Evolutionary conservation across 2,797 vertebrate genomes (phyloP), one percentile per base, ranked within the genome.

Genomic region (Mallotus villosus): DNA sequence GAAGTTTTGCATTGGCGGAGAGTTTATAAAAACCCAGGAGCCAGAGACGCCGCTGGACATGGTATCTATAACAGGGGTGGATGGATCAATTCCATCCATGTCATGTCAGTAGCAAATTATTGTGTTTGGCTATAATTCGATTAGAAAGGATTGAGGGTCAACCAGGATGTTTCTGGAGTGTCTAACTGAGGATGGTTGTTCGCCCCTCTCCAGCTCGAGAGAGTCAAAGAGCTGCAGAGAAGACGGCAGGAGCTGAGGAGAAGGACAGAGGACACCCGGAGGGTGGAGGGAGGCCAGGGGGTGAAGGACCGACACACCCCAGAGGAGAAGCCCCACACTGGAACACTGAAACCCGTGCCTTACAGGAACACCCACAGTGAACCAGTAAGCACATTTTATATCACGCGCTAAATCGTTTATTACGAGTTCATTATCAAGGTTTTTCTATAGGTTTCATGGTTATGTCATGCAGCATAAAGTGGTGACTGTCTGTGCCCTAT

Each of bases 1-100:
- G n/a, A 86, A 80, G 73, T 88, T 88, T 65, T 87, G 85, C 57
- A 86, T 88, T 63, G 87, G 85, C 32, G 73, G 63, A 57, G 70
- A 79, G 67, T 24, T 78, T 57, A 78, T 67, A 51, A 75, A 55
- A 68, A 49, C 61, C n/a, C 72, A 70, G 34, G 67, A 74, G 60
- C 72, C 70, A 5, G 79, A 72, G 37, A 82, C 76, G 1, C 75
- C 79, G 5, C 55, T 75, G 53, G 72, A 78, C n/a, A 58, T 81
- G 81, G 83, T 83, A 80, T 41, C 37, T 41, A 41, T 41, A 12
- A 46, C 3, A 46, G 41, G 11, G 2, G 12, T 1, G 11, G 41
- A 12, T n/a, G n/a, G 9, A 46, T 46, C 41, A 59, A 59, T 21
- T 59, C 2, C 21, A 46, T 46, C 41, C 24, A 59, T 21, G 24